Conservation (phyloP, 1,140 invertebrate species). For the Drosophila elegans region DNA sequence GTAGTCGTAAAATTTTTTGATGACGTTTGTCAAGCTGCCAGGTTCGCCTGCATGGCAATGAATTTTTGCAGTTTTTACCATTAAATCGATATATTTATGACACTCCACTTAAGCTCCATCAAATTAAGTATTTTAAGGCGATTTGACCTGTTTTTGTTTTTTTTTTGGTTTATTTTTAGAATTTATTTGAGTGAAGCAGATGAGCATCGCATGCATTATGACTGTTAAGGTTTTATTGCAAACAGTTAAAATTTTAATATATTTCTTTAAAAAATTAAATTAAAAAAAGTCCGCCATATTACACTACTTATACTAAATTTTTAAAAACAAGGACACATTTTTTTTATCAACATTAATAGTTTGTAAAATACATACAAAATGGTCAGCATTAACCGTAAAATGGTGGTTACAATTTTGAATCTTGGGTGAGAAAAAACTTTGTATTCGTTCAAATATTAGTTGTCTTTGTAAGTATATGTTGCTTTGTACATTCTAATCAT, state of each 20-base stretch:
- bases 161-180: conserved; percentile 19
- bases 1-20: conserved; percentile 72
- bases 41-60: conserved; percentile 27
- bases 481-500: no score
- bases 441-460: no score
- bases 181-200: neutral
- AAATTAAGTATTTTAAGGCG: conserved; percentile 40
- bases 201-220: neutral
- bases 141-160: conserved; percentile 40
- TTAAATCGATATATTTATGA: conserved; percentile 59
- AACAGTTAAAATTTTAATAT: neutral
- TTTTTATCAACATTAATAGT: no score
- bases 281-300: no score
- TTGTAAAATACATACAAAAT: no score
- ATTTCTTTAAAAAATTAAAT: no score
- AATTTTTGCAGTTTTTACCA: conserved; percentile 35
- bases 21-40: conserved; percentile 68
- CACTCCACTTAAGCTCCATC: conserved; percentile 44
- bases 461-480: no score
- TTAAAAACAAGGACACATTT: no score
- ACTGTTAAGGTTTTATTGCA: neutral
- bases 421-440: no score
- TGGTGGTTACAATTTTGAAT: no score
- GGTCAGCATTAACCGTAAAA: no score
- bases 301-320: no score